These are phyloP conservation scores for Actias luna DNA, from an alignment of 2,888 invertebrate species.

Conservation along the genomic window DNA sequence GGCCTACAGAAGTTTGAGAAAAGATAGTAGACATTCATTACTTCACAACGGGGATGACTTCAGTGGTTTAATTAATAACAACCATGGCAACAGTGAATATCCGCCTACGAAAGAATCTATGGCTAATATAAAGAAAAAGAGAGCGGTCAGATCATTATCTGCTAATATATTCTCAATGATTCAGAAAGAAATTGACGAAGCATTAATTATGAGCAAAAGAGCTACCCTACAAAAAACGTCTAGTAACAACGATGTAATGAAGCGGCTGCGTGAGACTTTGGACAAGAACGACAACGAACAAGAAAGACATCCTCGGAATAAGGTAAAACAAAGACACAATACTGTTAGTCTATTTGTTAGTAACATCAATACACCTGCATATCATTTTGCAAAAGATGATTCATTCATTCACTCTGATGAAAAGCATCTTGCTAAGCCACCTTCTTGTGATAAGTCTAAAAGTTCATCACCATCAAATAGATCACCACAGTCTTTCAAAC, in stretches of 20 bases:
- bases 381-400: conserved; percentile 78
- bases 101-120: conserved; percentile 60
- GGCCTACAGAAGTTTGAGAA: conserved; percentile 91
- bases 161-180: conserved; percentile 92
- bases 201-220: conserved; percentile 75
- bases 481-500: conserved; percentile 76
- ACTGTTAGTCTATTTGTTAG: conserved; percentile 76
- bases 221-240: conserved; percentile 82
- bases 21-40: conserved; percentile 85
- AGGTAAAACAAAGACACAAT: conserved; percentile 79
- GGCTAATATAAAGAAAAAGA: conserved; percentile 85
- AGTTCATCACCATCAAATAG: conserved; percentile 81
- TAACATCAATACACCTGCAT: conserved; percentile 69
- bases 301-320: conserved; percentile 71
- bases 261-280: conserved; percentile 69
- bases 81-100: conserved; percentile 61
- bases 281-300: conserved; percentile 71
- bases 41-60: conserved; percentile 74
- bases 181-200: conserved; percentile 84
- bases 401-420: conserved; percentile 77
- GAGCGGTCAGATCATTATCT: conserved; percentile 90
- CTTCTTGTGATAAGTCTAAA: conserved; percentile 78
- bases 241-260: conserved; percentile 83
- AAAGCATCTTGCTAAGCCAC: conserved; percentile 72
- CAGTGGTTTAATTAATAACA: conserved; percentile 73